These are phyloP conservation scores for Dreissena rostriformis DNA, from an alignment of 1,140 invertebrate genomes.

Conservation along the genomic window DNA sequence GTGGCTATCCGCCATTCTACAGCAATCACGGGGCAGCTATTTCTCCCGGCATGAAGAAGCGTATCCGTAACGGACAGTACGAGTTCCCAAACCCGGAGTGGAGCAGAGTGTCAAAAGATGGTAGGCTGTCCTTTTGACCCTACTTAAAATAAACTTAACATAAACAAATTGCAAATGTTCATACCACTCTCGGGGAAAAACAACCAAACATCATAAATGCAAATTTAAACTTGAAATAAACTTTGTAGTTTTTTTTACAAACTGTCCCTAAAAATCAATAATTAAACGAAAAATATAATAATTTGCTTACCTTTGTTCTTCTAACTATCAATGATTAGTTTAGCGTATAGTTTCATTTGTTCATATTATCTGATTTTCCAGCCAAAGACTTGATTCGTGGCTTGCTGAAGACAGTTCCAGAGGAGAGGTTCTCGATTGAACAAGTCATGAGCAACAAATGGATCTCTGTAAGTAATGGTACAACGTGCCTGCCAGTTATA, in stretches of 20 bases:
- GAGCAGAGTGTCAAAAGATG: conserved; percentile 95
- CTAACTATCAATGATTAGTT: no score
- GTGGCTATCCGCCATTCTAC: conserved; percentile 99
- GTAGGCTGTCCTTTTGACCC: conserved; percentile 63
- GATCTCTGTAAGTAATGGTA: conserved; percentile 89
- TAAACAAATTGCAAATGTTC: no score
- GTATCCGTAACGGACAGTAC: conserved; percentile 97
- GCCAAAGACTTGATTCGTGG: conserved; percentile 96
- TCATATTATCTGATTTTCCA: conserved; percentile 70
- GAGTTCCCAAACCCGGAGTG: conserved; percentile 98
- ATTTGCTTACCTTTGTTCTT: no score
- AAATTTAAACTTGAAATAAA: no score
- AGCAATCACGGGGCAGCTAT: conserved; percentile 98
- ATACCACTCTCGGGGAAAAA: no score
- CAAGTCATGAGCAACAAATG: conserved; percentile 95
- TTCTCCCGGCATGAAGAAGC: conserved; percentile 99
- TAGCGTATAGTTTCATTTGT: not conserved
- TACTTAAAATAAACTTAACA: no score
- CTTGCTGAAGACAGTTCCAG: conserved; percentile 96
- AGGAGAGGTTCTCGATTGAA: conserved; percentile 93
- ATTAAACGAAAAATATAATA: no score
- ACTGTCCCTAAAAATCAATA: no score
- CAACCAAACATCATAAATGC: no score
- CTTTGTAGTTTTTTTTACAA: no score
- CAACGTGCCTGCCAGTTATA: no score